A percentile compares a stretch with the other conserved stretches of the same genome.
phyloP scores from a whole-genome alignment of 2,888 invertebrate species.

The Megamerina dolium region DNA sequence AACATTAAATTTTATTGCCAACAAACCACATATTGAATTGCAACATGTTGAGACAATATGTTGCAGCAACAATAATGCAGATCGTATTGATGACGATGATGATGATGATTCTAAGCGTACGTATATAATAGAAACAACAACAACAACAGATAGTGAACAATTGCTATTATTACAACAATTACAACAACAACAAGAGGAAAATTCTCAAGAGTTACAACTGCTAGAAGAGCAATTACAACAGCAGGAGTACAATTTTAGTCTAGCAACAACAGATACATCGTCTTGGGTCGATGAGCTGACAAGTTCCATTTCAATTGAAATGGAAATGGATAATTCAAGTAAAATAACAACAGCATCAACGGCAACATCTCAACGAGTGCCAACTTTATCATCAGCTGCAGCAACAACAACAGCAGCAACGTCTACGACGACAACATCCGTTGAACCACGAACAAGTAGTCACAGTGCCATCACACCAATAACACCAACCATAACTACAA shows the following conservation, averaged over 20 bases:
- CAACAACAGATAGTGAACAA: conserved; percentile 20
- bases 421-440: conserved; percentile 22
- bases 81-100: conserved; percentile 15
- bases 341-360: conserved; percentile 21
- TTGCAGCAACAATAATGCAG: conserved; percentile 13
- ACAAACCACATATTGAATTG: conserved; percentile 17
- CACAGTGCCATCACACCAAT: conserved; percentile 20
- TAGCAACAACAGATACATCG: conserved; percentile 27
- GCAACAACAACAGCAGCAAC: conserved; percentile 15
- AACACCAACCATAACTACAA: conserved; percentile 13
- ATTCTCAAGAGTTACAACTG: conserved; percentile 21
- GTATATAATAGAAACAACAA: conserved; percentile 29
- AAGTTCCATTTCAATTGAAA: conserved; percentile 41
- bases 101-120: conserved; percentile 32
- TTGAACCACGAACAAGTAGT: conserved; percentile 12
- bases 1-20: conserved; percentile 37
- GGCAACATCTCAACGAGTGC: too few species aligned
- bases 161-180: conserved; percentile 28
- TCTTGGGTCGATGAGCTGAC: conserved; percentile 35
- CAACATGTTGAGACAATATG: conserved; percentile 23
- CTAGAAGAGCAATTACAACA: conserved; percentile 24
- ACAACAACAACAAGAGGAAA: conserved; percentile 20
- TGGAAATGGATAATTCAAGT: conserved; percentile 31
- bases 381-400: conserved; percentile 14
- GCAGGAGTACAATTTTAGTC: conserved; percentile 31